These are phyloP conservation scores for Drosophila nr. perissopoda DNA, from an alignment of 2,888 invertebrate genomes.

Conservation along the genomic window DNA sequence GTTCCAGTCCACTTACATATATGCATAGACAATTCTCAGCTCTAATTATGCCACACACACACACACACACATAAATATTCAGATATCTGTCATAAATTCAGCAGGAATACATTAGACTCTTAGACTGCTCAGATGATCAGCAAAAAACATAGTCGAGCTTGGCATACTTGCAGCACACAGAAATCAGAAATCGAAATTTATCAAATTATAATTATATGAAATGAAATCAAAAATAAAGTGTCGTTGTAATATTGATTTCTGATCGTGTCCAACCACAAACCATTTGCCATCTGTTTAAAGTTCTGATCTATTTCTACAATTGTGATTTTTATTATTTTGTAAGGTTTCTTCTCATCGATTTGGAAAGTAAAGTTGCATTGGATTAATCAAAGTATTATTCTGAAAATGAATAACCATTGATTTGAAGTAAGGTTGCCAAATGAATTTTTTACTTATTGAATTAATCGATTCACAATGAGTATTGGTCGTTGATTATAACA, in stretches of 20 bases:
- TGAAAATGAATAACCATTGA: not conserved
- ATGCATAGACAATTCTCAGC: slow-evolving; percentile 44
- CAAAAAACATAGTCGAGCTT: too few relatives aligned
- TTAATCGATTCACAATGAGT: slow-evolving; percentile 27
- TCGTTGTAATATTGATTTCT: not conserved
- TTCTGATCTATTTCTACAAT: not conserved
- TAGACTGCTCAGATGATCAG: not conserved
- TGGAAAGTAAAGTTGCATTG: not conserved
- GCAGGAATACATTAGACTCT: slow-evolving; percentile 6
- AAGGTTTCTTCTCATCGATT: not conserved
- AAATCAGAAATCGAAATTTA: not conserved
- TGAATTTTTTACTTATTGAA: not conserved
- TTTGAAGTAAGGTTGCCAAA: not conserved
- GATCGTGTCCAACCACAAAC: not conserved
- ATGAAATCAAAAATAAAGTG: not conserved
- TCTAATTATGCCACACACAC: slow-evolving; percentile 8
- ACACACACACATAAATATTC: slow-evolving; percentile 18
- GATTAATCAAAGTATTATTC: not conserved
- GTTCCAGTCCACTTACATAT: slow-evolving; percentile 57
- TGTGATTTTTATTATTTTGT: not conserved
- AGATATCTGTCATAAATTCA: slow-evolving; percentile 13
- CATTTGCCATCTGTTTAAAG: not conserved
- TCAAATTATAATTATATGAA: not conserved
- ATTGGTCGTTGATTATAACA: slow-evolving; percentile 22
- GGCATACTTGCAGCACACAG: not conserved